A percentile compares a stretch with the other conserved stretches of the same genome.
Conservation (phyloP, 2,113 vertebrate genomes). For the Apodemus speciosus region DNA sequence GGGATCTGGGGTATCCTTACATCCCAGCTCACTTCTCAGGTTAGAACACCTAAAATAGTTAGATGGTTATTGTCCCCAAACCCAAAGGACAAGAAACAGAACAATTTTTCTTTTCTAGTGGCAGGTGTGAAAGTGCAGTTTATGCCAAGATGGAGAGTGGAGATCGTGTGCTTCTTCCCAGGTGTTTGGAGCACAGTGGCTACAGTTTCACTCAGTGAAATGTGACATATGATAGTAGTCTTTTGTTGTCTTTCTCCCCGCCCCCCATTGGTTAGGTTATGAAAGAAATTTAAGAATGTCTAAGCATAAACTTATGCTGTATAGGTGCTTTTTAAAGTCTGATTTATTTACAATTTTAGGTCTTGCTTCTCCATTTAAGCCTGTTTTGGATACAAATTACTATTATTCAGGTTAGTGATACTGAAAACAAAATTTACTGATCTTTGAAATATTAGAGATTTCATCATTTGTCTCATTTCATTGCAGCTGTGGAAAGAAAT, state of each 20-base stretch:
- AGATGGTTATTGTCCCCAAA: neutral
- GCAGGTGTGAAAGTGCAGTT: neutral
- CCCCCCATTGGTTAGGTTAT: neutral
- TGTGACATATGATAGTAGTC: neutral
- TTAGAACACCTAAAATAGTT: neutral
- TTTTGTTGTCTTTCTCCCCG: neutral
- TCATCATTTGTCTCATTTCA: conserved; percentile 72
- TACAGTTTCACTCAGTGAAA: neutral
- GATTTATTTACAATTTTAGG: conserved; percentile 84
- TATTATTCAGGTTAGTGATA: conserved; percentile 95
- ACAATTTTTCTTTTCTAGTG: neutral
- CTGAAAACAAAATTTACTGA: conserved; percentile 54
- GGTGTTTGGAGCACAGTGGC: neutral
- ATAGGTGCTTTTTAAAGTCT: conserved; percentile 29
- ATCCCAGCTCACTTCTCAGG: neutral
- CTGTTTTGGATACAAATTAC: conserved; percentile 94
- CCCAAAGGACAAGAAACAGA: neutral
- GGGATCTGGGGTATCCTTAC: neutral
- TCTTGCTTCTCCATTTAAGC: conserved; percentile 98
- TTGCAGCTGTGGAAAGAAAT: conserved; percentile 97
- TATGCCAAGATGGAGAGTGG: neutral
- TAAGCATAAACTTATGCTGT: conserved; percentile 7
- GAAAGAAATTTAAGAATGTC: conserved; percentile 1
- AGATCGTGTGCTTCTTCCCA: neutral
- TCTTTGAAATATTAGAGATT: neutral